Evolutionary conservation across 2,888 invertebrate genomes (phyloP).

Genomic region (Pachycephus smyrnensis): DNA sequence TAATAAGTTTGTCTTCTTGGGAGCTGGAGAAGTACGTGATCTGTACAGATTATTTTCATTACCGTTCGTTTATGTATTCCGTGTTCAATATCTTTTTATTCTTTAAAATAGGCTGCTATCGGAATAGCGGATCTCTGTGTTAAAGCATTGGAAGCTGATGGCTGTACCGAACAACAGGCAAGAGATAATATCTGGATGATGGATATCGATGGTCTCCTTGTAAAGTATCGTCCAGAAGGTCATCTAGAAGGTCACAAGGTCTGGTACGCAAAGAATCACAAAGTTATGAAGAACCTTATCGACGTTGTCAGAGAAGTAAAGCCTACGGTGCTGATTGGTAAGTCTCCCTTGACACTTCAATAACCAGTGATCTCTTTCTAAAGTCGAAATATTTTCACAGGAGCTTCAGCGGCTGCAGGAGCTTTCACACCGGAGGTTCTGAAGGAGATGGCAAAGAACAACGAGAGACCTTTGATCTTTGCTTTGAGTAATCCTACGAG

Average conservation of each 20-base stretch:
- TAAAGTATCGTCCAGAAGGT: constrained; percentile 75
- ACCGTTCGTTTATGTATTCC: not conserved
- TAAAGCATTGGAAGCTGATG: constrained; percentile 86
- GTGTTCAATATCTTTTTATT: constrained; percentile 6
- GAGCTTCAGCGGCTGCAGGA: constrained; percentile 92
- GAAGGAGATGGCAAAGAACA: constrained; percentile 85
- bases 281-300: constrained; percentile 81
- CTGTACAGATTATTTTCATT: constrained; percentile 1
- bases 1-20: constrained; percentile 91
- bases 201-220: constrained; percentile 91
- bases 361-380: constrained; percentile 52
- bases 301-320: constrained; percentile 86
- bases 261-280: constrained; percentile 82
- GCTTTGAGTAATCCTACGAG: constrained; percentile 98
- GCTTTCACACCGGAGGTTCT: constrained; percentile 92
- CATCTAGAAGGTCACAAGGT: constrained; percentile 78
- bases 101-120: constrained; percentile 79
- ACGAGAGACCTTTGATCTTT: constrained; percentile 93
- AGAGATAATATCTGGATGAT: constrained; percentile 93
- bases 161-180: constrained; percentile 77
- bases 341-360: constrained; percentile 45
- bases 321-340: constrained; percentile 90
- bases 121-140: constrained; percentile 93
- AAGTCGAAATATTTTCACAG: constrained; percentile 65
- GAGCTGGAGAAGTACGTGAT: constrained; percentile 78